phyloP scores from a whole-genome alignment of 2,113 vertebrate species.

The Theristicus caerulescens region DNA sequence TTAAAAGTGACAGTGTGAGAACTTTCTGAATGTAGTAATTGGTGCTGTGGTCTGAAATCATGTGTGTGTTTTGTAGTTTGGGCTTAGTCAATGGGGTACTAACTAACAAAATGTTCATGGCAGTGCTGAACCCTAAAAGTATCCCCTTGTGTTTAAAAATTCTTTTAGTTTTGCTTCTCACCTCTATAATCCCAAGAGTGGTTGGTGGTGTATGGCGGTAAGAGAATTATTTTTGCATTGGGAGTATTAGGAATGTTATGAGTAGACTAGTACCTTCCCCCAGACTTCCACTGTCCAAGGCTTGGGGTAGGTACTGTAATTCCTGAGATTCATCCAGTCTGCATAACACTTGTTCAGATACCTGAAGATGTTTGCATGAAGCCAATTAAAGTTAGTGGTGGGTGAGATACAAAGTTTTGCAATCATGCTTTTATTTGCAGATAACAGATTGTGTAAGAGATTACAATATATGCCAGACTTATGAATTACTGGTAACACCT shows the following conservation, averaged over 20 bases:
- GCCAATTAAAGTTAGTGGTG: not conserved
- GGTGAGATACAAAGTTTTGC: not conserved
- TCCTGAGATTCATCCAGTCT: not conserved
- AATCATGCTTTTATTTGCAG: not conserved
- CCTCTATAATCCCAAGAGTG: not conserved
- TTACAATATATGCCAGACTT: not conserved
- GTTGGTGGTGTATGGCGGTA: not conserved
- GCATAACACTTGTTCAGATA: not conserved
- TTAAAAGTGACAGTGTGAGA: not conserved
- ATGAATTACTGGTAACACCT: not conserved
- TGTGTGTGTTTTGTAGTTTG: not conserved
- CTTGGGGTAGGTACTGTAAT: not conserved
- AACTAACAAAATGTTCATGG: not conserved
- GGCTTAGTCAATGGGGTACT: not conserved
- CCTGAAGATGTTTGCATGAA: not conserved
- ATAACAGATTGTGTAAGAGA: not conserved
- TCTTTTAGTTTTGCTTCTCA: not conserved
- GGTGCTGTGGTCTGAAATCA: slow-evolving; percentile 27
- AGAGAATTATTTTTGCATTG: not conserved
- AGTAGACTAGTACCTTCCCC: not conserved
- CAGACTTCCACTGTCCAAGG: not conserved
- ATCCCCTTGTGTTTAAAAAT: not conserved
- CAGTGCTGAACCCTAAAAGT: not conserved
- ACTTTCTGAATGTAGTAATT: not conserved
- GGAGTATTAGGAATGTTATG: not conserved